Evolutionary conservation across 2,113 vertebrate species (phyloP), one percentile per base, ranked within the genome.

Genomic region (Danionella cerebrum): DNA sequence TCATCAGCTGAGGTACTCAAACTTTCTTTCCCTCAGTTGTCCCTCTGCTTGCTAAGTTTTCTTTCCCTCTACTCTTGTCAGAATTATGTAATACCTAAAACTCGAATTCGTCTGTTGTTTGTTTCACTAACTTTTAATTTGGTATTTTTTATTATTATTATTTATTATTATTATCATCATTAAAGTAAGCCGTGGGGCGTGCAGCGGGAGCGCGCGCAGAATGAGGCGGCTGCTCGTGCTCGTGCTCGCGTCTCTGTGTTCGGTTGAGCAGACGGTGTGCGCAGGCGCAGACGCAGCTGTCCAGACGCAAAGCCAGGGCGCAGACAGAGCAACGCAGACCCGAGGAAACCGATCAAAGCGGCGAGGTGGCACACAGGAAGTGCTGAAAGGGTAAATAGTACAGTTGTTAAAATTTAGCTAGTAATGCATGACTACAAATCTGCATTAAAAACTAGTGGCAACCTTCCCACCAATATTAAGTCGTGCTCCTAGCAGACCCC

Each of bases 331-430:
- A 82, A 82, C 67, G 35, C 79, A 76, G 82, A 84, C 73, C 75
- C 84, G 90, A 80, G 86, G 90, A 80, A 93, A 82, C 85, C 86
- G 95, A 81, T 87, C 94, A 74, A 98, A 96, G 86, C 87, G 95
- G 82, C 86, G 91, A 80, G 93, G 92, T 35, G 86, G 83, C 53
- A 85, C 82, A 0, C 89, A 93, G 72, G 94, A 97, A 67, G 89
- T 90, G 18, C 93, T 98, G 19, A 93, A 94, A 86, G 94, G 95
- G 95, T 98, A 92, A 88, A 59, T n/a, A n/a, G 6, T 19, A 19
- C 44, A 2, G 1, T n/a, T n/a, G n/a, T n/a, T n/a, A n/a, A n/a
- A n/a, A n/a, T n/a, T n/a, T n/a, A n/a, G n/a, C n/a, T n/a, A n/a
- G n/a, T n/a, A n/a, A n/a, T n/a, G n/a, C n/a, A n/a, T n/a, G n/a